Conservation (phyloP, 2,797 vertebrate genomes). For the Hafferia zeledoni region DNA sequence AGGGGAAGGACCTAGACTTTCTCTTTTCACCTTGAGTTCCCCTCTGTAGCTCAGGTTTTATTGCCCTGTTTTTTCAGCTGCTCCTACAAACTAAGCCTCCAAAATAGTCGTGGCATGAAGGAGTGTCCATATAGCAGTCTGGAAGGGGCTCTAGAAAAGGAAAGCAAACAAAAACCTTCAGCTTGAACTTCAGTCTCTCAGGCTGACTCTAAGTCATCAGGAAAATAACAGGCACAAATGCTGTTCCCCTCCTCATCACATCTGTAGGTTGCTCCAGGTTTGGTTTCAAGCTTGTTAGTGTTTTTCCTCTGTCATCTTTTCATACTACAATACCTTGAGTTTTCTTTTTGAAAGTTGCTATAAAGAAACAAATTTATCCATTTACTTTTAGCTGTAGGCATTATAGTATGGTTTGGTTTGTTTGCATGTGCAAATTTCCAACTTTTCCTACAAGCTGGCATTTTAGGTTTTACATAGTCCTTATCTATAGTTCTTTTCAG, state of each 20-base stretch:
- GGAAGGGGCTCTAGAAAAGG: neutral
- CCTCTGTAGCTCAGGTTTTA: neutral
- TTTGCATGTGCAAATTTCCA: neutral
- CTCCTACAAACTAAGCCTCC: neutral
- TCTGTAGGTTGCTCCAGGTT: neutral
- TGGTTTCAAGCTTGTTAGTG: neutral
- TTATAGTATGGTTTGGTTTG: neutral
- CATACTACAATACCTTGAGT: neutral
- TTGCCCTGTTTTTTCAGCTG: neutral
- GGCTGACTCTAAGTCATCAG: neutral
- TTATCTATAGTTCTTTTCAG: neutral
- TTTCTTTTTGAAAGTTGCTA: neutral
- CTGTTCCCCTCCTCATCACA: neutral
- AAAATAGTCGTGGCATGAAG: neutral
- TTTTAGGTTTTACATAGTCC: constrained; percentile 47
- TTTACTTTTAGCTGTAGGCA: neutral
- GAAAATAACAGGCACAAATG: neutral
- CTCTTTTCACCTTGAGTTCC: neutral
- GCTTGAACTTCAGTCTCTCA: neutral
- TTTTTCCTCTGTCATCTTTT: neutral
- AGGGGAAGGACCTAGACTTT: neutral
- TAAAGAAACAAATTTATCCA: neutral
- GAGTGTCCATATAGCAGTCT: neutral
- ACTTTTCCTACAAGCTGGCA: neutral
- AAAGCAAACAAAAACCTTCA: neutral